These are phyloP conservation scores for Conger conger DNA, from an alignment of 2,113 vertebrate genomes.

Conservation along the genomic window DNA sequence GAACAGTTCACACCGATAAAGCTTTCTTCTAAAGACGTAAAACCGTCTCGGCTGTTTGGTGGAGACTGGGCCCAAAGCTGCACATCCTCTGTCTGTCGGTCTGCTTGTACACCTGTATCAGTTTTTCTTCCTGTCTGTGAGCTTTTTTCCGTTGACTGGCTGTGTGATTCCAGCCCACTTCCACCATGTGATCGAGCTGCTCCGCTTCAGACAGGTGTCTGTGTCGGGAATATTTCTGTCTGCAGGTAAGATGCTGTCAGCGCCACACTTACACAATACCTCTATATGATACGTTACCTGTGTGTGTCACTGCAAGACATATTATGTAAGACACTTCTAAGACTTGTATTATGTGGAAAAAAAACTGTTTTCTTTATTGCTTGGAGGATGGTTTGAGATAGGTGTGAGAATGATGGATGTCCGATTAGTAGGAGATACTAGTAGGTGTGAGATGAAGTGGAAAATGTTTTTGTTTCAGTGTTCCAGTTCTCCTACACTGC, in stretches of 20 bases:
- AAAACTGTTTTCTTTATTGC: too few species aligned
- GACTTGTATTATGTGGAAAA: too few species aligned
- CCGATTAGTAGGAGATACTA: neutral
- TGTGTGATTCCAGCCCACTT: constrained; percentile 72
- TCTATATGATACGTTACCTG: too few species aligned
- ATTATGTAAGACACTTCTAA: too few species aligned
- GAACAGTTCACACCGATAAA: too few species aligned
- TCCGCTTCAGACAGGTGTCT: constrained; percentile 66
- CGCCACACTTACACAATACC: too few species aligned
- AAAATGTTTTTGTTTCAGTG: constrained; percentile 48
- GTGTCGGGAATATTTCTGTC: constrained; percentile 67
- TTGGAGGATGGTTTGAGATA: neutral
- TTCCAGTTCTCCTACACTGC: constrained; percentile 79
- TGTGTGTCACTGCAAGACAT: neutral
- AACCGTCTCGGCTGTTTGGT: too few species aligned
- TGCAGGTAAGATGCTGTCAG: constrained; percentile 54
- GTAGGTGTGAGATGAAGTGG: neutral
- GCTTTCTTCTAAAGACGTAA: too few species aligned
- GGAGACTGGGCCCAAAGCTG: neutral
- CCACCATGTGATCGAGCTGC: constrained; percentile 74
- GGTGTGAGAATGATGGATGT: neutral
- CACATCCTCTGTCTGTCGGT: neutral
- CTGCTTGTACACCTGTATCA: neutral
- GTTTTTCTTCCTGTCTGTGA: neutral
- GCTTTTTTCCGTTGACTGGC: constrained; percentile 56